These are phyloP conservation scores for Dendrolimus punctatus DNA, from an alignment of 1,140 invertebrate genomes.

Conservation along the genomic window DNA sequence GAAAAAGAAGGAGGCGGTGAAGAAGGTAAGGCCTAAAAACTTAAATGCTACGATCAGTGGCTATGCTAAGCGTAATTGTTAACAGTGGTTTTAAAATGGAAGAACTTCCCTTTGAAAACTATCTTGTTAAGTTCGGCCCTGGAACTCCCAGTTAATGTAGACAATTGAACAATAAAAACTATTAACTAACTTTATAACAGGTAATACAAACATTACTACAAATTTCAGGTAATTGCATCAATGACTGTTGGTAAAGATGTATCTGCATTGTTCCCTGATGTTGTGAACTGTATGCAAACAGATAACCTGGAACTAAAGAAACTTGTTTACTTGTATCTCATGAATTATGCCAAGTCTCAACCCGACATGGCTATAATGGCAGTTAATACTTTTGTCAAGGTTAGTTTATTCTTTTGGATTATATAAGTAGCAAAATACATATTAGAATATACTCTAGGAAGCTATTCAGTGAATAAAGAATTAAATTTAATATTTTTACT, in stretches of 20 bases:
- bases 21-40: slow-evolving; percentile 81
- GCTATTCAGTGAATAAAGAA: too few species aligned
- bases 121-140: too few species aligned
- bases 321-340: slow-evolving; percentile 98
- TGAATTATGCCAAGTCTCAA: slow-evolving; percentile 99
- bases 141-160: too few species aligned
- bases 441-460: too few species aligned
- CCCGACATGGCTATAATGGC: slow-evolving; percentile 99
- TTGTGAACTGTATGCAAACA: slow-evolving; percentile 99
- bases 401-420: slow-evolving; percentile 51
- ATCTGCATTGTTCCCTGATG: slow-evolving; percentile 97
- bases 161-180: too few species aligned
- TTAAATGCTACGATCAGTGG: not conserved
- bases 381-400: slow-evolving; percentile 99
- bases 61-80: not conserved
- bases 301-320: slow-evolving; percentile 99
- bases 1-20: slow-evolving; percentile 99
- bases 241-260: slow-evolving; percentile 99
- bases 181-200: not conserved
- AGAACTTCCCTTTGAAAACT: too few species aligned
- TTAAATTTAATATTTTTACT: too few species aligned
- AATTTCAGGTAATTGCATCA: slow-evolving; percentile 94
- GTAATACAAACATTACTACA: slow-evolving; percentile 5
- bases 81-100: not conserved
- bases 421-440: too few species aligned